Evolutionary conservation across 2,888 invertebrate species (phyloP).

Genomic region (Agrochola lychnidis): DNA sequence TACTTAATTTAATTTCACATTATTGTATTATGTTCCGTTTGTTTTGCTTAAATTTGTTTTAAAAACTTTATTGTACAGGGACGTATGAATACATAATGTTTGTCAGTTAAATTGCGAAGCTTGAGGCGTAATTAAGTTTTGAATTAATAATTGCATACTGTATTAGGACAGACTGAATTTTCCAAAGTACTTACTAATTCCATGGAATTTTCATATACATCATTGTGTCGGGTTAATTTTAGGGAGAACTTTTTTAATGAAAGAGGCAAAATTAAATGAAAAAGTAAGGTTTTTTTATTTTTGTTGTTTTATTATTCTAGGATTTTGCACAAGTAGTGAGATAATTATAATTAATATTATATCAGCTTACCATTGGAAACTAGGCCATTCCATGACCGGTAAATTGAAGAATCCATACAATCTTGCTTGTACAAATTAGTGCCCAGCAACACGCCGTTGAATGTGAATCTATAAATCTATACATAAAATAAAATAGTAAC

Average conservation of each 20-base stretch:
- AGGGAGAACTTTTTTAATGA: not conserved
- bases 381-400: not conserved
- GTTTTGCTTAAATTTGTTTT: slow-evolving; percentile 48
- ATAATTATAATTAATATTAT: not conserved
- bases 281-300: no score
- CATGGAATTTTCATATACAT: not conserved
- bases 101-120: slow-evolving; percentile 29
- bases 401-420: slow-evolving; percentile 26
- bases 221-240: not conserved
- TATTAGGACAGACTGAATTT: not conserved
- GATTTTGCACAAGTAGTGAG: not conserved
- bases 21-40: slow-evolving; percentile 26
- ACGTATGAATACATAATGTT: slow-evolving; percentile 25
- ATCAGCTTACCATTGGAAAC: not conserved
- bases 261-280: not conserved
- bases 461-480: not conserved
- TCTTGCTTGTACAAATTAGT: not conserved
- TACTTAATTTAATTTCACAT: slow-evolving; percentile 35
- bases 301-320: no score
- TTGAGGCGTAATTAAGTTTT: slow-evolving; percentile 26
- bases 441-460: not conserved
- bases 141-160: slow-evolving; percentile 24
- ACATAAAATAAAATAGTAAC: no score
- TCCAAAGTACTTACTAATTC: not conserved
- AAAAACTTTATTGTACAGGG: slow-evolving; percentile 25